Base-by-base conservation (phyloP, 2,113 vertebrate species). In the Mormoops blainvillei region DNA sequence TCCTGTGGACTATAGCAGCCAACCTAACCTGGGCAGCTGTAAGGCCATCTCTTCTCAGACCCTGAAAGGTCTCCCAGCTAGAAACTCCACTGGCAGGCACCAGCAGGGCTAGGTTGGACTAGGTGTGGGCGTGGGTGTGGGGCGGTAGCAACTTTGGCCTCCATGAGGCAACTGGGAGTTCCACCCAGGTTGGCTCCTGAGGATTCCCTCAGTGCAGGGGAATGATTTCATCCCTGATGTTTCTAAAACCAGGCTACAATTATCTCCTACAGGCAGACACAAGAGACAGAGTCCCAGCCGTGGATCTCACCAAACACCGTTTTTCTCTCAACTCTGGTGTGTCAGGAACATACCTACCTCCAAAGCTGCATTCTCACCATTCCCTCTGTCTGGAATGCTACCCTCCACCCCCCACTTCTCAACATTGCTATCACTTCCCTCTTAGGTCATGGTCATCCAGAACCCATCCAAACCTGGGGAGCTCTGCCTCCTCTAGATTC, bases 211-310 rank as follows among this genome's bases (percentile, higher is more conserved):
- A 8, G 15, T 10, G 7, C 3, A 77, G 54, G 50, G 56, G 28
- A 96, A 87, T 65, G 45, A 95, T 97, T 92, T 97, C 76, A 95
- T 97, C 94, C 70, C 50, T 0, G 28, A 58, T 0, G 9, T 91
- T 85, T 87, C 71, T 95, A 81, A 90, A 88, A 52, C 19, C 61
- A 82, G 67, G 26, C 71, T 67, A 50, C 52, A 92, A 92, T 97
- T 78, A 94, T 45, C 70, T 92, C 67, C 82, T 78, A 84, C 58
- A 71, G 52, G 58, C 71, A 81, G 92, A 80, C 76, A 28, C 41
- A 48, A 33, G 92, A 92, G 65, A 43, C 33, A 26, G 58, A 36
- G 56, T 74, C 68, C 63, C 63, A 89, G 48, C 48, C 33, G 33
- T n/a, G 31, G 45, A 38, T 78, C 28, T 73, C 26, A 54, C 83